These are phyloP conservation scores for Nerophis lumbriciformis DNA, from an alignment of 2,113 vertebrate species.

Conservation along the genomic window DNA sequence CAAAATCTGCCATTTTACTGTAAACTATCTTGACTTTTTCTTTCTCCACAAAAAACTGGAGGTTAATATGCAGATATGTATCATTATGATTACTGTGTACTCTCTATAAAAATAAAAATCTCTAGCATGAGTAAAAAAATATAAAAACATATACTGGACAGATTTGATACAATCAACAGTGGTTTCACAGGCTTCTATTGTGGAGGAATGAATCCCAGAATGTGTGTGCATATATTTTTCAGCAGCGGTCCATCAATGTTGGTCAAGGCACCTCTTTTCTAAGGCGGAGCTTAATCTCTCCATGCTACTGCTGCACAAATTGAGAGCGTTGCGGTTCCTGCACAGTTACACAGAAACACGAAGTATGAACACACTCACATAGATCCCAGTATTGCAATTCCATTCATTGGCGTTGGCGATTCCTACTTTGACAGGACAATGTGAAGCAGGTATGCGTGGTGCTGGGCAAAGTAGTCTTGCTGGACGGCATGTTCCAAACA, in stretches of 20 bases:
- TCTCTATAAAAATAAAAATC: slow-evolving; percentile 59
- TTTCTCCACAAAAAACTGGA: not conserved
- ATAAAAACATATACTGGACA: slow-evolving; percentile 34
- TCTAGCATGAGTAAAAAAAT: slow-evolving; percentile 53
- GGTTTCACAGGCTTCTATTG: slow-evolving; percentile 32
- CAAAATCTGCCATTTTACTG: slow-evolving; percentile 7
- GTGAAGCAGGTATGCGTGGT: slow-evolving; percentile 75
- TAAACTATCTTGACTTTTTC: not conserved
- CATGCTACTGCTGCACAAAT: slow-evolving; percentile 42
- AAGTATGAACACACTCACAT: not conserved
- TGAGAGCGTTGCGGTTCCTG: slow-evolving; percentile 56
- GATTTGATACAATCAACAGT: slow-evolving; percentile 40
- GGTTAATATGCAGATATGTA: slow-evolving; percentile 8
- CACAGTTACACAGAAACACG: slow-evolving; percentile 7
- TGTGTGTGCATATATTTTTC: slow-evolving; percentile 7
- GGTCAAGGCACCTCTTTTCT: slow-evolving; percentile 29
- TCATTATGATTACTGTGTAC: slow-evolving; percentile 17
- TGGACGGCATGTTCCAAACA: slow-evolving; percentile 84
- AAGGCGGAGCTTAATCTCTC: slow-evolving; percentile 54
- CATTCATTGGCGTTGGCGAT: too few relatives aligned
- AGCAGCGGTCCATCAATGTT: slow-evolving; percentile 5
- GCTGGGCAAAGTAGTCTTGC: slow-evolving; percentile 86
- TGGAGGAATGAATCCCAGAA: slow-evolving; percentile 3
- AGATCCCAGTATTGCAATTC: not conserved
- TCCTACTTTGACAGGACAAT: slow-evolving; percentile 86